Percentiles rank a stretch among this genome's conserved stretches.
Conservation (phyloP, 1,140 invertebrate species). For the Danaus plexippus region DNA sequence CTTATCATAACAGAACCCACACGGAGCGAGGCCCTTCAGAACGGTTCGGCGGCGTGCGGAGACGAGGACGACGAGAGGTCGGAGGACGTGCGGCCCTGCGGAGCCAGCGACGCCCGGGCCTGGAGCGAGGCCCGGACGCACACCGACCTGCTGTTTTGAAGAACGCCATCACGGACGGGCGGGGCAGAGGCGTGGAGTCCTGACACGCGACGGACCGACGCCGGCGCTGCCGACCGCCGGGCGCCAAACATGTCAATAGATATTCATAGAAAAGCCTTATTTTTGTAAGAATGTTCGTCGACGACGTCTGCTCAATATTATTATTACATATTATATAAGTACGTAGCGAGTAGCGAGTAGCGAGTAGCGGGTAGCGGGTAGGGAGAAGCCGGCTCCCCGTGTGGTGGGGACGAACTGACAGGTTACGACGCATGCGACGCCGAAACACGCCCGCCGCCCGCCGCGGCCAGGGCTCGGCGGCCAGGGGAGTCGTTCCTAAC, state of each 20-base stretch:
- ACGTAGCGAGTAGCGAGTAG: no score
- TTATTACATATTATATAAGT: slow-evolving; percentile 2
- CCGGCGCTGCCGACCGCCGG: no score
- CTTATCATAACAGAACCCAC: slow-evolving; percentile 3
- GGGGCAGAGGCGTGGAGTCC: no score
- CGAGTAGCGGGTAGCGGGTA: no score
- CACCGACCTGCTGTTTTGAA: slow-evolving; percentile 53
- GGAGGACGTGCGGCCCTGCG: slow-evolving; percentile 41
- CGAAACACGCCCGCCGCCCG: no score
- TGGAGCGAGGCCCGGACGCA: slow-evolving; percentile 48
- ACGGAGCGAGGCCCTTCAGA: slow-evolving; percentile 1
- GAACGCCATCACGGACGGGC: no score
- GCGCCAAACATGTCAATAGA: background rate
- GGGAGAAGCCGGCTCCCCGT: no score
- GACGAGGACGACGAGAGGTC: slow-evolving; percentile 19
- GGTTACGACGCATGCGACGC: no score
- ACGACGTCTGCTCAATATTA: background rate
- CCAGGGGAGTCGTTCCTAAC: slow-evolving; percentile 24
- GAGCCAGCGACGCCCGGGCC: slow-evolving; percentile 38
- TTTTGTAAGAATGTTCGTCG: slow-evolving; percentile 8
- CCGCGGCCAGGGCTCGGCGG: no score
- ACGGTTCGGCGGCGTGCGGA: slow-evolving; percentile 7
- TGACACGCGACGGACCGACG: no score
- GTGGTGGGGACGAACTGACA: no score
- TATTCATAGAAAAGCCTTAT: background rate